Conservation (phyloP, 1,140 invertebrate species). For the Lasioglossum baleicum region DNA sequence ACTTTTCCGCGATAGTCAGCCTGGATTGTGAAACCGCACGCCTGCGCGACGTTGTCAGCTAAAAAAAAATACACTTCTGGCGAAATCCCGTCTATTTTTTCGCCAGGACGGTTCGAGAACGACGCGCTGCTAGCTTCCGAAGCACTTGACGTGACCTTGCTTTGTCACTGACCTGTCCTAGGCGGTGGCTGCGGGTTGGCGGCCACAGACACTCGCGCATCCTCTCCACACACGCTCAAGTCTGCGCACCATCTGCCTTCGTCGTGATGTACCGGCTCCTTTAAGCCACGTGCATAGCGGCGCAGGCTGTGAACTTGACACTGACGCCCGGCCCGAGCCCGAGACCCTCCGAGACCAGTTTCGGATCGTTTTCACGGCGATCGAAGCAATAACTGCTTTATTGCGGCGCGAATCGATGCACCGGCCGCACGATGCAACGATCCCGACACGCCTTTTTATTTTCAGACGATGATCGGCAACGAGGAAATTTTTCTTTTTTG, state of each 20-base stretch:
- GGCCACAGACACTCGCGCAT: conserved; percentile 42
- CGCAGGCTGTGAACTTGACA: conserved; percentile 22
- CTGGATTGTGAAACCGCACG: neutral
- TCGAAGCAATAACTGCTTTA: too few species aligned
- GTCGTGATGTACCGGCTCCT: conserved; percentile 14
- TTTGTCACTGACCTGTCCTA: conserved; percentile 80
- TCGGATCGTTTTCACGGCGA: too few species aligned
- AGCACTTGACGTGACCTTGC: conserved; percentile 73
- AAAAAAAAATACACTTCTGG: neutral
- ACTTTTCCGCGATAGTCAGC: neutral
- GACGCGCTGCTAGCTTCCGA: conserved; percentile 35
- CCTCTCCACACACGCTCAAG: neutral
- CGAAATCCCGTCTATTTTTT: conserved; percentile 6
- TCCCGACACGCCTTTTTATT: too few species aligned
- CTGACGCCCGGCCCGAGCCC: neutral
- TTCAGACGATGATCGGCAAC: too few species aligned
- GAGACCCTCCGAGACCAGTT: too few species aligned
- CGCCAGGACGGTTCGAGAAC: neutral
- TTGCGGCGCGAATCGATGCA: too few species aligned
- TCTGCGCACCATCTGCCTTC: conserved; percentile 15
- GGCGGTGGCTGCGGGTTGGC: conserved; percentile 59
- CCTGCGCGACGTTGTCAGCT: too few species aligned
- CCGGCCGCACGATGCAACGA: too few species aligned
- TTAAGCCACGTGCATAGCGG: conserved; percentile 20
- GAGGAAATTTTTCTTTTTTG: too few species aligned